Base-by-base conservation (phyloP, 2,888 invertebrate species). In the Choristoneura rosaceana region DNA sequence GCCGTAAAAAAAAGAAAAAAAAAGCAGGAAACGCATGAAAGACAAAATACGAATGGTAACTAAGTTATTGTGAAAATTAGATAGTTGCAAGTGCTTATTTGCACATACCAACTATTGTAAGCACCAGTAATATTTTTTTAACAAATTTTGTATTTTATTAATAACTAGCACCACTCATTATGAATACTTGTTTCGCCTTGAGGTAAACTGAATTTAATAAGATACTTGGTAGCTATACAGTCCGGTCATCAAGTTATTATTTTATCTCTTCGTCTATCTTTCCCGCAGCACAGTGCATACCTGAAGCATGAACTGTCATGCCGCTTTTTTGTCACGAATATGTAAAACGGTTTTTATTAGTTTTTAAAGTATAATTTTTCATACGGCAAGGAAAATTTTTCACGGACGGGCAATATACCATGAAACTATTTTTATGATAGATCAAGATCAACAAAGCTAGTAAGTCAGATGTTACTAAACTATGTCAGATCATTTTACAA, bases 101-200 rank as follows among this genome's bases (percentile, higher is more conserved):
- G 7, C 17, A 17, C 5, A 52, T 15, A 52, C 15, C 5, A 50
- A 15, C 14, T 52, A 52, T 52, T 55, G 25, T 25, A 55, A 55
- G 25, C 55, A 55, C 55, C 55, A 8, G 25, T 25, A 12, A 4
- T 4, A 12, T 17, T 52, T 52, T 43, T 59, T 43, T 61, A 33
- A 14, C 63, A 33, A n/a, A 62, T 63, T 58, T 50, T 62, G 38
- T 50, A 50, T 63, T 63, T 71, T 67, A 47, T 50, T 45, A 62
- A 71, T 58, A 71, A 71, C 62, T 68, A 71, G 71, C 71, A 71
- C 71, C 71, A 71, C 60, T 61, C 60, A 41, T 52, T 66, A 65
- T 59, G 65, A 70, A 59, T 64, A 65, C 34, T n/a, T 15, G 17
- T 50, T 34, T 25, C 47, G 62, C 15, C 43, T 62, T 50, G 25